Evolutionary conservation across 1,140 invertebrate genomes (phyloP).

Genomic region (Xylocopa sonorina): DNA sequence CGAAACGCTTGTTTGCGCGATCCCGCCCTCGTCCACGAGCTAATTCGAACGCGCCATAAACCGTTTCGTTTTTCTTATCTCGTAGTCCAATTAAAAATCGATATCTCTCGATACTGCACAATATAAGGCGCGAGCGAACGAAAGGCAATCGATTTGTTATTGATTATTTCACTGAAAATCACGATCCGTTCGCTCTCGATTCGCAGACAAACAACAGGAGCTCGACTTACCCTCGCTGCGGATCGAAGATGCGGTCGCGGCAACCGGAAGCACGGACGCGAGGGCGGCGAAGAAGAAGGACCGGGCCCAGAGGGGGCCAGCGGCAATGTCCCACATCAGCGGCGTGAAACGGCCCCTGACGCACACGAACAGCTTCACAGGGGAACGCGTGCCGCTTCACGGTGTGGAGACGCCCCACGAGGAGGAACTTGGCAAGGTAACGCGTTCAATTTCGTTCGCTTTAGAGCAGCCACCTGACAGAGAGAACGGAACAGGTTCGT

Average conservation of each 20-base stretch:
- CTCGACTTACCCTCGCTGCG: constrained; percentile 94
- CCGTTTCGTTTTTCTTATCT: background rate
- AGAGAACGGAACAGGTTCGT: background rate
- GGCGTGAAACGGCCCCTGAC: constrained; percentile 93
- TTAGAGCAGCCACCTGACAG: accelerated
- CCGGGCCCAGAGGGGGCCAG: constrained; percentile 82
- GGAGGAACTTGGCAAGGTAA: constrained; percentile 92
- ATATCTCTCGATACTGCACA: no score
- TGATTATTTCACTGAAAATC: background rate
- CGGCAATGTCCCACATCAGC: constrained; percentile 94
- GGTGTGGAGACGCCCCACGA: constrained; percentile 96
- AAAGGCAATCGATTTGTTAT: no score
- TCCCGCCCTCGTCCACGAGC: background rate
- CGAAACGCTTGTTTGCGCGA: background rate
- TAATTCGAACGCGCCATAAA: no score
- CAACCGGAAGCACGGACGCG: constrained; percentile 79
- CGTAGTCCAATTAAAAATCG: no score
- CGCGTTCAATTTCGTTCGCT: background rate
- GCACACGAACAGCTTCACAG: constrained; percentile 95
- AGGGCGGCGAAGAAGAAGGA: constrained; percentile 85
- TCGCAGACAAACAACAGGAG: constrained; percentile 97
- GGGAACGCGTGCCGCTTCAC: constrained; percentile 92
- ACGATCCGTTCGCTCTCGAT: background rate
- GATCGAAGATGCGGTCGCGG: constrained; percentile 87
- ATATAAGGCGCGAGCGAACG: no score